Conservation (phyloP, 2,113 vertebrate genomes). For the Atrichornis clamosus region DNA sequence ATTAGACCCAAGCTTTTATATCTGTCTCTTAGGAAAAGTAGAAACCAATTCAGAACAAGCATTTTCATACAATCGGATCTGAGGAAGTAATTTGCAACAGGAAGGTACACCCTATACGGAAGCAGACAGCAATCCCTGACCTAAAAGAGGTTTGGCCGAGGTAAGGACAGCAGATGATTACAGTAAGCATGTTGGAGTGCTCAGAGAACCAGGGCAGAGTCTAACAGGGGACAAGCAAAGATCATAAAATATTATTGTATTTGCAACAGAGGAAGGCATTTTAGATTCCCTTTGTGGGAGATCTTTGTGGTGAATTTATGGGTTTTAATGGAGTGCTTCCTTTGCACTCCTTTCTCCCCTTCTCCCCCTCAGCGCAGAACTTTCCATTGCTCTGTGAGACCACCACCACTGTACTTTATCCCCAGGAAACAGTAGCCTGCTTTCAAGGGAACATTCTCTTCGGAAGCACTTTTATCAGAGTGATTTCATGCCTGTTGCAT, state of each 20-base stretch:
- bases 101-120: accelerated
- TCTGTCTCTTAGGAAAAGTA: background rate
- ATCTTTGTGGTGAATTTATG: background rate
- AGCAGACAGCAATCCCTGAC: background rate
- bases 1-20: background rate
- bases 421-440: background rate
- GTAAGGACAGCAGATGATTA: background rate
- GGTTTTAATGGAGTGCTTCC: background rate
- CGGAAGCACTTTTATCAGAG: background rate
- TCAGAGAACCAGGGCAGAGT: background rate
- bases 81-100: background rate
- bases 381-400: background rate
- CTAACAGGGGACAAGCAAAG: background rate
- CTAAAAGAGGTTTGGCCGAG: background rate
- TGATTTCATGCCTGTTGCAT: background rate
- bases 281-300: background rate
- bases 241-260: background rate
- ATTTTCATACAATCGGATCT: background rate
- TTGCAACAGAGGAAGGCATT: background rate
- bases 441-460: background rate
- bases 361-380: background rate
- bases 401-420: background rate
- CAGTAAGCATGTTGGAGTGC: background rate
- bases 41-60: background rate
- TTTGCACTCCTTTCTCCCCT: background rate